Evolutionary conservation across 2,113 vertebrate genomes (phyloP).

Genomic region (Steatornis caripensis): DNA sequence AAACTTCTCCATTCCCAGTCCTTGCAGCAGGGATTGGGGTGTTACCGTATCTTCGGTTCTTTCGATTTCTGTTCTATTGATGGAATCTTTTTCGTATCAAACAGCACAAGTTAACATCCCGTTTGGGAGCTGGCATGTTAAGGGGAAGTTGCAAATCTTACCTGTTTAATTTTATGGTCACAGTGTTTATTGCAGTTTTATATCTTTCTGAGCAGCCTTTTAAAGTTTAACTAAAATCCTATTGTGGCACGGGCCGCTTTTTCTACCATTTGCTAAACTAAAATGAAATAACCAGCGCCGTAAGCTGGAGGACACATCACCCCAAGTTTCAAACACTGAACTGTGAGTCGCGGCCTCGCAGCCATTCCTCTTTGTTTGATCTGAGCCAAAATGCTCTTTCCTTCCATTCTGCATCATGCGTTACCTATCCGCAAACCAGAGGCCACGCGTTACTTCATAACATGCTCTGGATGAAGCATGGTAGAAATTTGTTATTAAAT

Average conservation of each 20-base stretch:
- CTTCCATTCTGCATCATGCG: fast-evolving
- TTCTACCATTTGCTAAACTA: background rate
- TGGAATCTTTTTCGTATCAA: background rate
- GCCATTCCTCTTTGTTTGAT: background rate
- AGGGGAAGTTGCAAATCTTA: background rate
- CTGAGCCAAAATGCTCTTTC: background rate
- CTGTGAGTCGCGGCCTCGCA: background rate
- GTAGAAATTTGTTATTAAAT: background rate
- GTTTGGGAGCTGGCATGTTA: background rate
- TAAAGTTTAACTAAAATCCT: background rate
- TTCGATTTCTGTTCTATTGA: background rate
- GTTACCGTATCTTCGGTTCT: background rate
- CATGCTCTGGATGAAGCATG: fast-evolving
- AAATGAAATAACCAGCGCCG: background rate
- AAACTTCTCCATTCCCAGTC: background rate
- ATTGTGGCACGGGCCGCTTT: background rate
- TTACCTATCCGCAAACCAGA: background rate
- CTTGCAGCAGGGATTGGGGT: background rate
- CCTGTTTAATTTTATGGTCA: background rate
- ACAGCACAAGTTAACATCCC: background rate
- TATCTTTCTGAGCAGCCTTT: background rate
- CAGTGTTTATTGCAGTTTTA: background rate
- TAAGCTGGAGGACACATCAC: background rate
- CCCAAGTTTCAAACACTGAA: fast-evolving
- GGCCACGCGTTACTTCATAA: background rate